A percentile compares a stretch with the other conserved stretches of the same genome.
These are phyloP conservation scores for Adoxophyes honmai DNA, from an alignment of 1,140 invertebrate species.

Conservation along the genomic window DNA sequence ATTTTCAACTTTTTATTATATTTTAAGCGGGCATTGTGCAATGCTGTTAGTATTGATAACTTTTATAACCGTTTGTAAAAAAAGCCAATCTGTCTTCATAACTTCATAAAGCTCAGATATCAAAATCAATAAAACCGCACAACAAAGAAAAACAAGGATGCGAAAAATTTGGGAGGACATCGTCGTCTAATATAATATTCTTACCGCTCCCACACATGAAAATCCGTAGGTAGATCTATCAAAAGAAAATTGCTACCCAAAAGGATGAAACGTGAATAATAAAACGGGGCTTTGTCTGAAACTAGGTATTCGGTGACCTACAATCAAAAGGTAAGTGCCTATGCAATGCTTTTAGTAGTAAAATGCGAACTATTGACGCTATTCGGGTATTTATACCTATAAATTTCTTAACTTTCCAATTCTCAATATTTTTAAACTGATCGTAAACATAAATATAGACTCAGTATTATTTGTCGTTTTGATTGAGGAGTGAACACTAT, in stretches of 20 bases:
- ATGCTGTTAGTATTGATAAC: no score
- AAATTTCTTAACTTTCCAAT: no score
- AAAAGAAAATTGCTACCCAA: conserved; percentile 7
- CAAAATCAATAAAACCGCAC: no score
- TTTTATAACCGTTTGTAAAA: no score
- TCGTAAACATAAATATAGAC: background rate
- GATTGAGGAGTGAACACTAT: background rate
- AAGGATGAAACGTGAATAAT: conserved; percentile 12
- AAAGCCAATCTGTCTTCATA: no score
- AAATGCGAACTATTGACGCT: background rate
- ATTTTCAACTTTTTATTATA: no score
- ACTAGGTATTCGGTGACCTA: background rate
- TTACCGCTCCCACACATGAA: background rate
- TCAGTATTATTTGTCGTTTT: background rate
- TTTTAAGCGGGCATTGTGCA: no score
- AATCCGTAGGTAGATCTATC: background rate
- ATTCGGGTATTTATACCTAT: background rate
- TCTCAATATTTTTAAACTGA: no score
- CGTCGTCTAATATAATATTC: background rate
- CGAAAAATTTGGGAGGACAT: background rate
- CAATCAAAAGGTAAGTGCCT: background rate
- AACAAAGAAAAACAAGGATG: no score
- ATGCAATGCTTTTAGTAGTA: background rate
- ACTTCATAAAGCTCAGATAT: no score
- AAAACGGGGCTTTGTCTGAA: conserved; percentile 2